Conservation (phyloP, 2,888 invertebrate species). For the Cyaniris semiargus region DNA sequence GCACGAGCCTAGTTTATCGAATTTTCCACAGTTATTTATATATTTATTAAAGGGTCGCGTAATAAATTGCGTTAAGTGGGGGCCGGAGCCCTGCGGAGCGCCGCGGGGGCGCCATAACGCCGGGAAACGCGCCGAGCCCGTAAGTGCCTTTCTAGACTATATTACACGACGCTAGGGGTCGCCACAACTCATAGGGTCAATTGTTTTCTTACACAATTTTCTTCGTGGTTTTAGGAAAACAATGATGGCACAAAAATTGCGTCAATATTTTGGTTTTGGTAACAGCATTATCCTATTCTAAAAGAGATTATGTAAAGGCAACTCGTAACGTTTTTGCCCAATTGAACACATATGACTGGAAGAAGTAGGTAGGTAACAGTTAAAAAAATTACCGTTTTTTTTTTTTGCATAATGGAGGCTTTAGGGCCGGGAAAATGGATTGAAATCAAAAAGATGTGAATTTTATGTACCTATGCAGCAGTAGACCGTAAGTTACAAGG, state of each 20-base stretch:
- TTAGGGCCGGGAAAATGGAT: no score
- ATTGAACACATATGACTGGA: no score
- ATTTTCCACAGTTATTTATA: slow-evolving; percentile 78
- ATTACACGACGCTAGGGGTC: slow-evolving; percentile 56
- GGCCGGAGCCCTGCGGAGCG: slow-evolving; percentile 65
- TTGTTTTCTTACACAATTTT: slow-evolving; percentile 40
- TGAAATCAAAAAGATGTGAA: no score
- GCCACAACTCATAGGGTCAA: slow-evolving; percentile 44
- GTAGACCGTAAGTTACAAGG: no score
- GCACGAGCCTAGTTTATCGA: slow-evolving; percentile 73
- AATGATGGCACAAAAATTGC: neutral
- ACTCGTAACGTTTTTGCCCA: no score
- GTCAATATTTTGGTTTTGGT: neutral
- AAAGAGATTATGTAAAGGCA: no score
- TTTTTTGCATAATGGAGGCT: no score
- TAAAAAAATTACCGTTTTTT: no score
- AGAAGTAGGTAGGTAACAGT: no score
- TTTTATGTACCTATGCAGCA: no score
- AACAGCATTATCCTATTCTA: neutral
- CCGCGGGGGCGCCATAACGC: slow-evolving; percentile 73
- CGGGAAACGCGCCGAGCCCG: slow-evolving; percentile 67
- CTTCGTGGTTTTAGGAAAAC: slow-evolving; percentile 13
- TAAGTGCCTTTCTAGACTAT: slow-evolving; percentile 77
- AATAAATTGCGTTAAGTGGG: slow-evolving; percentile 81
- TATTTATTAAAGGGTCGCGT: slow-evolving; percentile 78